phyloP scores from a whole-genome alignment of 2,888 invertebrate species.

The Himalopsyche kuldschensis region DNA sequence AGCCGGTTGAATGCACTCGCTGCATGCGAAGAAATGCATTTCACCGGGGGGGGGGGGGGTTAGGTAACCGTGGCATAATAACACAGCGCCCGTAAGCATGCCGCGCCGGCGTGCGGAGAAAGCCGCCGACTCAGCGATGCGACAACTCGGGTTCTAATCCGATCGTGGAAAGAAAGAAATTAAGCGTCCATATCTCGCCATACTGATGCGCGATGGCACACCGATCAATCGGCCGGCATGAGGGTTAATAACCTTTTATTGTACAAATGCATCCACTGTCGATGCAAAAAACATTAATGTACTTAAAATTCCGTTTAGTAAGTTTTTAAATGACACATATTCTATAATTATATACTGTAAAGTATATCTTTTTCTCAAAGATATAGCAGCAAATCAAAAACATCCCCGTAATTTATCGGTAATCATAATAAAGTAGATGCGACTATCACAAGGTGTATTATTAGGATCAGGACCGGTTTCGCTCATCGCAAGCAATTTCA shows the following conservation, averaged over 20 bases:
- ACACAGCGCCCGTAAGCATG: background rate
- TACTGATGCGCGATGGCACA: background rate
- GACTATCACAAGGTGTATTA: too few species aligned
- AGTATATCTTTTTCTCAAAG: too few species aligned
- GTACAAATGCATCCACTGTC: too few species aligned
- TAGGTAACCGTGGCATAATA: slow-evolving; percentile 23
- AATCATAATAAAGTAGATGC: too few species aligned
- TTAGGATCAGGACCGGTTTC: too few species aligned
- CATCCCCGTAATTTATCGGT: too few species aligned
- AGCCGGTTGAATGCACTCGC: slow-evolving; percentile 22
- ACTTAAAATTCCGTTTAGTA: too few species aligned
- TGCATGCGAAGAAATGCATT: slow-evolving; percentile 33
- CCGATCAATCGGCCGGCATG: background rate
- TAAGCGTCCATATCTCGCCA: background rate
- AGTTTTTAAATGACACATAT: too few species aligned
- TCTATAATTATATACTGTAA: too few species aligned
- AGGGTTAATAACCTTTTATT: background rate
- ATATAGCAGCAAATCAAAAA: too few species aligned
- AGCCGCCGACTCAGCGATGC: background rate
- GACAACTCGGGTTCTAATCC: background rate
- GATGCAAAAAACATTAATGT: too few species aligned
- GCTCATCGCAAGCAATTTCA: too few species aligned
- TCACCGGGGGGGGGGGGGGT: slow-evolving; percentile 14
- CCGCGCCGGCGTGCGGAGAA: background rate
- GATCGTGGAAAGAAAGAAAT: background rate